phyloP scores from a whole-genome alignment of 1,140 invertebrate genomes.

The Drosophila rufa region DNA sequence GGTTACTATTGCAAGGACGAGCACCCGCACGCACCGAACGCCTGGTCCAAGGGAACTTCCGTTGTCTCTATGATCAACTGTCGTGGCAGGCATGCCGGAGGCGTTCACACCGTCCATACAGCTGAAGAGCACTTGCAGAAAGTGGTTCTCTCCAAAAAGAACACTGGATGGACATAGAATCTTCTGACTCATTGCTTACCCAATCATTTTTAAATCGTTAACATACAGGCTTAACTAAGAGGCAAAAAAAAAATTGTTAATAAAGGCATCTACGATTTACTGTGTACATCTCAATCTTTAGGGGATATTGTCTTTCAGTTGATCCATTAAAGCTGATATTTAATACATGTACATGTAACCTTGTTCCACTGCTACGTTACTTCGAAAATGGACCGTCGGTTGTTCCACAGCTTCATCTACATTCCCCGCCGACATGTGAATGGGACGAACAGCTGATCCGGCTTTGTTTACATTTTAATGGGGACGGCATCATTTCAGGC shows the following conservation, averaged over 20 bases:
- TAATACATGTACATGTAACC: too few species aligned
- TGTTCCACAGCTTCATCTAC: too few species aligned
- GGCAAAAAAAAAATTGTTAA: background rate
- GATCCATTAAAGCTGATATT: background rate
- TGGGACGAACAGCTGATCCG: too few species aligned
- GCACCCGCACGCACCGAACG: slow-evolving; percentile 59
- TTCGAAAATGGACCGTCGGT: too few species aligned
- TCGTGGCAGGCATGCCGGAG: slow-evolving; percentile 90
- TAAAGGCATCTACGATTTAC: background rate
- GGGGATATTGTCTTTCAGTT: too few species aligned
- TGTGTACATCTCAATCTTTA: too few species aligned
- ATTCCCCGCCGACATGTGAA: too few species aligned
- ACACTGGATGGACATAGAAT: slow-evolving; percentile 49
- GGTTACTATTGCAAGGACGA: slow-evolving; percentile 78
- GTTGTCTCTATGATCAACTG: slow-evolving; percentile 85
- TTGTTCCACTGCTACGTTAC: too few species aligned
- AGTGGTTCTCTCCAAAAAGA: slow-evolving; percentile 63
- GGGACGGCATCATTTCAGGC: too few species aligned
- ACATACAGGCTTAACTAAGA: background rate
- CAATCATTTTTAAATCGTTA: background rate
- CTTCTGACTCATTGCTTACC: too few species aligned
- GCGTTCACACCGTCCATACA: slow-evolving; percentile 89
- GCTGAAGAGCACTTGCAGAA: slow-evolving; percentile 87
- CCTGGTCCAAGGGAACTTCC: slow-evolving; percentile 54
- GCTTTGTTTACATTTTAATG: too few species aligned